Percentiles rank a stretch among this genome's conserved stretches.
These are phyloP conservation scores for Heliothis peltigera DNA, from an alignment of 2,888 invertebrate genomes.

Conservation along the genomic window DNA sequence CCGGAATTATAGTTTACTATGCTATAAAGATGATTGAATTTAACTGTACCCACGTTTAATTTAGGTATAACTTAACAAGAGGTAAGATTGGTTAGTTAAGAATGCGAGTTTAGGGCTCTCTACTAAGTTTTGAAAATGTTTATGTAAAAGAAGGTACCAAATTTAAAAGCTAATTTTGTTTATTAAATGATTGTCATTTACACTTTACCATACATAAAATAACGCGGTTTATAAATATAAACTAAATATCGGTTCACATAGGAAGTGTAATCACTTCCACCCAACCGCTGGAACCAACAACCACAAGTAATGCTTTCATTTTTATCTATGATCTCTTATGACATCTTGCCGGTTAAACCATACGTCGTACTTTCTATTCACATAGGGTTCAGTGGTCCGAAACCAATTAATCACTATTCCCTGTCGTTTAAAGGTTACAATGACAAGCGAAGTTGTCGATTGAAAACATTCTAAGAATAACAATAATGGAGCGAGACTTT, in stretches of 20 bases:
- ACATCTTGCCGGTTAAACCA: conserved; percentile 69
- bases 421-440: conserved; percentile 33
- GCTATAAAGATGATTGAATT: conserved; percentile 31
- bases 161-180: no score
- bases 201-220: conserved; percentile 2
- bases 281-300: conserved; percentile 63
- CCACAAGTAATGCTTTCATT: conserved; percentile 72
- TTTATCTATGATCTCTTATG: conserved; percentile 76
- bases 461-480: conserved; percentile 2
- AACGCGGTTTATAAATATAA: no score
- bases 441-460: conserved; percentile 19
- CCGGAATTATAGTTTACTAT: conserved; percentile 10
- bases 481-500: conserved; percentile 6
- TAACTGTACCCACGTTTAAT: conserved; percentile 11
- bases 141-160: no score
- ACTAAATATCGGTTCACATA: conserved; percentile 45
- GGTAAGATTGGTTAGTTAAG: background rate
- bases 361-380: conserved; percentile 75
- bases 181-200: no score
- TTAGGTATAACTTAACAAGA: background rate
- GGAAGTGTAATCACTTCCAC: conserved; percentile 54
- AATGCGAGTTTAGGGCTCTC: no score
- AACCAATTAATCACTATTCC: conserved; percentile 54
- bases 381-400: conserved; percentile 45
- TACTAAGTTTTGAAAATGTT: no score